Evolutionary conservation across 2,113 vertebrate species (phyloP).

Genomic region (Morphnarchus princeps): DNA sequence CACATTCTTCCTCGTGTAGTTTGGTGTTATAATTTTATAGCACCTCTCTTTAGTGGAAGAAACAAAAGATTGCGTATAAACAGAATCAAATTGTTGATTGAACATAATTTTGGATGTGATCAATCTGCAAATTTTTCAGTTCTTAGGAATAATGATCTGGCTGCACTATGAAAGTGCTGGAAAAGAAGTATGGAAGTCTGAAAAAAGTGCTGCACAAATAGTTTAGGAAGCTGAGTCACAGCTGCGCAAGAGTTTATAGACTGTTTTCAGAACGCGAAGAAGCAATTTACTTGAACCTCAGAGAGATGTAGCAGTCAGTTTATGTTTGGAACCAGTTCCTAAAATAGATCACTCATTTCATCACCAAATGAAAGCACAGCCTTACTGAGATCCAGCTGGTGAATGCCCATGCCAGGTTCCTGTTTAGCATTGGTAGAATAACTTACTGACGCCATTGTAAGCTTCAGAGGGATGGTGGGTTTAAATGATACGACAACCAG

Average conservation of each 20-base stretch:
- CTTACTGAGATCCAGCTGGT: background rate
- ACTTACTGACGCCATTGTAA: background rate
- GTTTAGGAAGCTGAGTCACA: constrained; percentile 2
- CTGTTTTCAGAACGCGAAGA: background rate
- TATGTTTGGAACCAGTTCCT: background rate
- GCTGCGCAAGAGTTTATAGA: background rate
- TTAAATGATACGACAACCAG: background rate
- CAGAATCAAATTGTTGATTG: background rate
- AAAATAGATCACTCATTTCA: background rate
- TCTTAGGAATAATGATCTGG: background rate
- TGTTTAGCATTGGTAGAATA: background rate
- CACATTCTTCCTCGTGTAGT: background rate
- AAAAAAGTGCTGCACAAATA: background rate
- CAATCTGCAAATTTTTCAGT: background rate
- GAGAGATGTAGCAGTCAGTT: background rate
- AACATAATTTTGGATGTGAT: background rate
- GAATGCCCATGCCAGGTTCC: background rate
- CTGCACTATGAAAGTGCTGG: background rate
- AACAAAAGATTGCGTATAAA: background rate
- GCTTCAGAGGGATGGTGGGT: background rate
- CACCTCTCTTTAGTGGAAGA: background rate
- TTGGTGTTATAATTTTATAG: background rate
- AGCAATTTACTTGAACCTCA: background rate
- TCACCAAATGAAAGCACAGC: background rate
- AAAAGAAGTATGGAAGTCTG: background rate